Evolutionary conservation across 2,113 vertebrate species (phyloP).

Genomic region (Siphamia tubifer): DNA sequence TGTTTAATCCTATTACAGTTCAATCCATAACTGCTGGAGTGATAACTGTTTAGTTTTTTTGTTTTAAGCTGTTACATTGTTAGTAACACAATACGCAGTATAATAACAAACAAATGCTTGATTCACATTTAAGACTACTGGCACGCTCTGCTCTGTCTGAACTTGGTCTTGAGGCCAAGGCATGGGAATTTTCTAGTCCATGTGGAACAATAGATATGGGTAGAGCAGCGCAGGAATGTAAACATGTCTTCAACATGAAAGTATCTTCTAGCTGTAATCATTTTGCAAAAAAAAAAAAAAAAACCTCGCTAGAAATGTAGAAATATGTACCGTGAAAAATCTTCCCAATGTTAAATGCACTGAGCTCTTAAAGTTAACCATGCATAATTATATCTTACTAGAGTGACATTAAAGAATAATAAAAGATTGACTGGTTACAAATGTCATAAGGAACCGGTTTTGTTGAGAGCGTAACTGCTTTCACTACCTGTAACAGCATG

Average conservation of each 20-base stretch:
- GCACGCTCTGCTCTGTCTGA: conserved; percentile 44
- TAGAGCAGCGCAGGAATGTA: conserved; percentile 66
- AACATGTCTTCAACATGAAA: conserved; percentile 74
- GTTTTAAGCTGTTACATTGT: background rate
- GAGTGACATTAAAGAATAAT: background rate
- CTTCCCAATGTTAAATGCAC: background rate
- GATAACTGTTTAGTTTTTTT: background rate
- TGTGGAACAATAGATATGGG: conserved; percentile 72
- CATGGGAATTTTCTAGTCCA: conserved; percentile 28
- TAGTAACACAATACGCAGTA: background rate
- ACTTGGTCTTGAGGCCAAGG: conserved; percentile 31
- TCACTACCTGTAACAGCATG: conserved; percentile 82
- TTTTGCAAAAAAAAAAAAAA: conserved; percentile 62
- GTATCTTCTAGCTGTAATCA: conserved; percentile 60
- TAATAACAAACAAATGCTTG: background rate
- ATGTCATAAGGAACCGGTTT: conserved; percentile 59
- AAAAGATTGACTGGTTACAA: background rate
- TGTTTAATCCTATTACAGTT: background rate
- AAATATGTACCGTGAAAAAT: conserved; percentile 24
- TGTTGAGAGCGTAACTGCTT: conserved; percentile 48
- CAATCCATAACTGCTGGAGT: no score
- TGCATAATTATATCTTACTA: background rate
- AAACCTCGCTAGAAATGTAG: conserved; percentile 52
- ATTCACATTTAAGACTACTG: conserved; percentile 4
- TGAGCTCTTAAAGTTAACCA: background rate